Evolutionary conservation across 2,113 vertebrate species (phyloP).

Genomic region (Engraulis encrasicolus): DNA sequence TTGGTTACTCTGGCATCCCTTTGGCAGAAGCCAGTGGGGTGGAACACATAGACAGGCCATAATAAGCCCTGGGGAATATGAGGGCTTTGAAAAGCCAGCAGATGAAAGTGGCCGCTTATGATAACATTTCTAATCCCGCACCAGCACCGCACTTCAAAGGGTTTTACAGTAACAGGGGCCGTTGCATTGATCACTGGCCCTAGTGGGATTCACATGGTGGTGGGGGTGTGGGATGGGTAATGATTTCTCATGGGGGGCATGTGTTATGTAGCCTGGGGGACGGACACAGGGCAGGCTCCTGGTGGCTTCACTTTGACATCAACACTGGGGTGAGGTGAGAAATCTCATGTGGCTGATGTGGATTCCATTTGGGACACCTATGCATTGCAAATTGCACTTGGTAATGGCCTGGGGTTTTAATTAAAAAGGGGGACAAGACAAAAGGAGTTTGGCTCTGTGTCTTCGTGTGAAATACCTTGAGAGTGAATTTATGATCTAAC

Average conservation of each 20-base stretch:
- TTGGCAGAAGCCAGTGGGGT: background rate
- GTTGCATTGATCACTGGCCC: slow-evolving; percentile 3
- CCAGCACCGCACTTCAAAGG: slow-evolving; percentile 36
- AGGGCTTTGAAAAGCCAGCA: slow-evolving; percentile 27
- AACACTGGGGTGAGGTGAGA: background rate
- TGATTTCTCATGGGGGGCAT: background rate
- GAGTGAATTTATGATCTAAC: background rate
- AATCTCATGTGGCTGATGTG: background rate
- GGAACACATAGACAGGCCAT: background rate
- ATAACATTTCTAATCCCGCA: slow-evolving; percentile 29
- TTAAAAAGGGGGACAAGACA: background rate
- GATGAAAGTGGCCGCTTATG: slow-evolving; percentile 29
- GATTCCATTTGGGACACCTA: background rate
- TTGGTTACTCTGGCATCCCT: background rate
- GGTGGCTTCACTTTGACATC: background rate
- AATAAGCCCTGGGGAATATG: slow-evolving; percentile 21
- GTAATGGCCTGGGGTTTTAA: background rate
- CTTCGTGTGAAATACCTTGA: background rate
- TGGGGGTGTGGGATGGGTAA: background rate
- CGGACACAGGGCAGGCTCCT: too few relatives aligned
- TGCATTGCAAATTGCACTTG: background rate
- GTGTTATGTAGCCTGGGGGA: background rate
- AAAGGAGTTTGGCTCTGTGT: background rate
- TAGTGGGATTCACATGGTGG: slow-evolving; percentile 20
- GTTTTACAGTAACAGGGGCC: slow-evolving; percentile 30